A percentile compares a stretch with the other conserved stretches of the same genome.
Evolutionary conservation across 2,888 invertebrate genomes (phyloP).

Genomic region (Microctonus hyperodae): DNA sequence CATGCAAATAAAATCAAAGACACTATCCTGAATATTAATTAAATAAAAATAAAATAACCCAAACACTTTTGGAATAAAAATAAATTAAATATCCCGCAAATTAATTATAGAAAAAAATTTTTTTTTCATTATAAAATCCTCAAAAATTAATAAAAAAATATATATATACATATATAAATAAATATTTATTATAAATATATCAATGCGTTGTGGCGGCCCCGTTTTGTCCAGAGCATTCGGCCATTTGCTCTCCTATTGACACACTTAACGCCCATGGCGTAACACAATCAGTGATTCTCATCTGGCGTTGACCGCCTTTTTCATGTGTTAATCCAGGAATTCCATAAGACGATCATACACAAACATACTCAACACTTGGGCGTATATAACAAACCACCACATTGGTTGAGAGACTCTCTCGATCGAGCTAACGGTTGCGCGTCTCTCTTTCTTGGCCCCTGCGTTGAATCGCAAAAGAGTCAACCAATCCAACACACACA

Average conservation of each 20-base stretch:
- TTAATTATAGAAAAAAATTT: neutral
- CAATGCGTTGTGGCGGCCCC: conserved; percentile 26
- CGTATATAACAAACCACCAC: neutral
- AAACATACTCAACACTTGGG: neutral
- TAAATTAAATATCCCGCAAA: neutral
- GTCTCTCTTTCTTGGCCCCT: conserved; percentile 28
- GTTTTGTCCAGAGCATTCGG: conserved; percentile 42
- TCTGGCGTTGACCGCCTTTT: conserved; percentile 27
- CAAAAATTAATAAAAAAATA: too few species aligned
- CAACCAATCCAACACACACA: conserved; percentile 12
- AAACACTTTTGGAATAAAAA: neutral
- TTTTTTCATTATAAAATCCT: too few species aligned
- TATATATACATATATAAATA: too few species aligned
- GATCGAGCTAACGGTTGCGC: conserved; percentile 40
- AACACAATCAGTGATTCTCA: conserved; percentile 43
- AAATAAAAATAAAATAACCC: neutral
- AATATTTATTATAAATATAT: too few species aligned
- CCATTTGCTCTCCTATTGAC: conserved; percentile 59
- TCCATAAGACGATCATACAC: conserved; percentile 15
- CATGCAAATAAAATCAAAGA: neutral
- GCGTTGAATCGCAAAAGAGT: conserved; percentile 33
- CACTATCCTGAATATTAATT: neutral
- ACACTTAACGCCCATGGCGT: conserved; percentile 49
- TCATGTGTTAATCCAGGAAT: conserved; percentile 32
- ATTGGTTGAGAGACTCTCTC: conserved; percentile 30